phyloP scores from a whole-genome alignment of 2,113 vertebrate genomes.

The Phylloscopus trochilus region DNA sequence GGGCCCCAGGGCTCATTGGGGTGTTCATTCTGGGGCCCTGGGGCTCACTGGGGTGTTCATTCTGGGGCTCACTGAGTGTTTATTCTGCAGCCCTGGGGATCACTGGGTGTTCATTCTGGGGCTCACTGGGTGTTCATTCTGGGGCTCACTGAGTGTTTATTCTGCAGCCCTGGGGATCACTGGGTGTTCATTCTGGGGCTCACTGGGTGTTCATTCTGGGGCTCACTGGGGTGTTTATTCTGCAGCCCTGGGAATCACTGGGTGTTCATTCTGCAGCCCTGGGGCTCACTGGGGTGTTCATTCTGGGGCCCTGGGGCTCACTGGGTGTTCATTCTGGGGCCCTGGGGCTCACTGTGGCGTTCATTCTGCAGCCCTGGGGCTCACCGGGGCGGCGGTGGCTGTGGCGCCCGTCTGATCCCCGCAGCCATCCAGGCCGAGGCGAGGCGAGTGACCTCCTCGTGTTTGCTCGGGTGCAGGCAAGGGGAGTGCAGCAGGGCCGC shows the following conservation, averaged over 20 bases:
- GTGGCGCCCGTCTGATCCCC: neutral
- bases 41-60: no score
- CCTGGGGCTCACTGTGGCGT: no score
- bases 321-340: neutral
- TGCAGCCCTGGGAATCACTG: rapidly evolving
- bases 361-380: no score
- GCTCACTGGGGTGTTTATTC: rapidly evolving
- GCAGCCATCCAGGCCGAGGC: neutral
- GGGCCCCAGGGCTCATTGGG: neutral
- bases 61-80: rapidly evolving
- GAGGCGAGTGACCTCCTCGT: slow-evolving; percentile 76
- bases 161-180: no score
- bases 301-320: no score
- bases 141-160: rapidly evolving
- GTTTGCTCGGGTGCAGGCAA: slow-evolving; percentile 79
- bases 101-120: rapidly evolving
- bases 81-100: neutral
- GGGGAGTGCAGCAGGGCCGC: slow-evolving; percentile 72
- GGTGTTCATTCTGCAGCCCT: rapidly evolving
- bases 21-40: neutral
- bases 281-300: rapidly evolving
- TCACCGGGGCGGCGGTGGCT: rapidly evolving
- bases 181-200: neutral
- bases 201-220: rapidly evolving
- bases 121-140: no score